These are phyloP conservation scores for Melieria picta DNA, from an alignment of 2,888 invertebrate genomes.

Conservation along the genomic window DNA sequence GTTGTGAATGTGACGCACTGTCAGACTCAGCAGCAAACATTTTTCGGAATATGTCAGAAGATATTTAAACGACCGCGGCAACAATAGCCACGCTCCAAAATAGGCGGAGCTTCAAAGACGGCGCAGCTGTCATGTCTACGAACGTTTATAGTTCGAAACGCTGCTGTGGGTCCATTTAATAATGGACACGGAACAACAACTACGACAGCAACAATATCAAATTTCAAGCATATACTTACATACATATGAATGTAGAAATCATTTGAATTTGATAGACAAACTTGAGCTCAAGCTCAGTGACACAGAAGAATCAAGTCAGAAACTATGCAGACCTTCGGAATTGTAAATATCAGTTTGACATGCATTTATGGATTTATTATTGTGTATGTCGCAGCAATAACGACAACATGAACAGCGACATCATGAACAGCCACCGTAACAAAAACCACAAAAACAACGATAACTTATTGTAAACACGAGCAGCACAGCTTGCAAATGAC, in stretches of 20 bases:
- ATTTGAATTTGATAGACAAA: too few species aligned
- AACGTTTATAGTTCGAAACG: background rate
- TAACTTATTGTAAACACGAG: background rate
- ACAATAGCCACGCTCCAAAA: too few species aligned
- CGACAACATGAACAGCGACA: background rate
- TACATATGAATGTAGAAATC: too few species aligned
- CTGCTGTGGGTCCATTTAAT: conserved; percentile 12
- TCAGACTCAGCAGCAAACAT: too few species aligned
- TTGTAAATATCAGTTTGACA: conserved; percentile 24
- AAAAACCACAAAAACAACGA: background rate
- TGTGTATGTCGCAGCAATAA: background rate
- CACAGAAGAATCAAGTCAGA: too few species aligned
- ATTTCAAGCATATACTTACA: too few species aligned
- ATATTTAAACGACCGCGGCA: too few species aligned
- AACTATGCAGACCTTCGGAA: background rate
- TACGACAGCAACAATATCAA: too few species aligned
- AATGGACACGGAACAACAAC: background rate
- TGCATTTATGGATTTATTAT: conserved; percentile 25
- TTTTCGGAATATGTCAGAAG: too few species aligned
- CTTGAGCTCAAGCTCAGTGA: too few species aligned
- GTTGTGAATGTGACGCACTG: too few species aligned
- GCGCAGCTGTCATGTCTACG: background rate
- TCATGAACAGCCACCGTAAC: background rate
- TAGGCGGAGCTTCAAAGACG: conserved; percentile 10
- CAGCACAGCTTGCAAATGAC: background rate